Conservation (phyloP, 2,888 invertebrate genomes). For the Idaea aversata region DNA sequence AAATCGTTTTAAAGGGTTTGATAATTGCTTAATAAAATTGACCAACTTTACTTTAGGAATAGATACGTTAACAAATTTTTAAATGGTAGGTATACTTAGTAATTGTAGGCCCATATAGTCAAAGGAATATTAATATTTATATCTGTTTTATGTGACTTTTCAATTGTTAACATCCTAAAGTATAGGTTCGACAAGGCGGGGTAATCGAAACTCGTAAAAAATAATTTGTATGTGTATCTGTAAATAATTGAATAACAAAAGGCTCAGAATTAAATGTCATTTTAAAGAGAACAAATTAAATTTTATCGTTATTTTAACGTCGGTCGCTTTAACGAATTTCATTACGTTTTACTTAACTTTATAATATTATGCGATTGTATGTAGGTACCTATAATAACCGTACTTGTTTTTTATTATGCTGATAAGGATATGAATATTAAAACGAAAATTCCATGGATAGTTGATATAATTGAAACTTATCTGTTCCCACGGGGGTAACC, state of each 20-base stretch:
- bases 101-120: background rate
- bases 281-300: background rate
- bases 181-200: background rate
- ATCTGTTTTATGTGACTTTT: background rate
- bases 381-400: background rate
- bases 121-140: background rate
- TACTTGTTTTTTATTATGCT: background rate
- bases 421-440: conserved; percentile 1
- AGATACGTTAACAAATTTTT: background rate
- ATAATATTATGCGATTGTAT: conserved; percentile 3
- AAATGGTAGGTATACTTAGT: background rate
- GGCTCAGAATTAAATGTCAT: background rate
- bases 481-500: conserved; percentile 4
- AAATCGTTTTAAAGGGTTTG: background rate
- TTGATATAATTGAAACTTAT: conserved; percentile 1
- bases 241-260: background rate
- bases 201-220: background rate
- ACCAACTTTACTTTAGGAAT: background rate
- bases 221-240: background rate
- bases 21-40: background rate
- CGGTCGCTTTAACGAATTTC: background rate
- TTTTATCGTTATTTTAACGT: background rate
- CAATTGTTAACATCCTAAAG: background rate
- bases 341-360: background rate
- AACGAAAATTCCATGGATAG: background rate